phyloP scores from a whole-genome alignment of 2,113 vertebrate species.

The Zosterops pallidus region DNA sequence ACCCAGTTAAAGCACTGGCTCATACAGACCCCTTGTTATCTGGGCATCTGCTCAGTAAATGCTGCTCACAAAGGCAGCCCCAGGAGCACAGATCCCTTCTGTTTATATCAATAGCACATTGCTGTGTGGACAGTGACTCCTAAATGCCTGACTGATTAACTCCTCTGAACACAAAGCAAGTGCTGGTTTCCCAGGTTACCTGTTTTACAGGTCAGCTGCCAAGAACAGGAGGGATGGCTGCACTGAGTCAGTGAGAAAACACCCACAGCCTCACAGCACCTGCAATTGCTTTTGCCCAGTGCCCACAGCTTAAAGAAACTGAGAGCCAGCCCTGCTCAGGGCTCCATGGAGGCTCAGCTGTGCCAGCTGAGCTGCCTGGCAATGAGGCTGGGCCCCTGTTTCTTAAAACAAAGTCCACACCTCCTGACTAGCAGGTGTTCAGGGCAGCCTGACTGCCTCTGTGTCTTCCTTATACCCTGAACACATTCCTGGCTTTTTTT shows the following conservation, averaged over 20 bases:
- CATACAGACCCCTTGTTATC: not conserved
- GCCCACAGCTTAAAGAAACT: not conserved
- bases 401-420: not conserved
- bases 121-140: not conserved
- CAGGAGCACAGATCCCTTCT: not conserved
- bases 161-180: not conserved
- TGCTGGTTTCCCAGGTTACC: not conserved
- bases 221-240: not conserved
- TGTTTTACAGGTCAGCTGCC: not conserved
- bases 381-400: not conserved
- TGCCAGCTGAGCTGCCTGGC: not conserved
- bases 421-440: not conserved
- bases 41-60: not conserved
- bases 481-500: not conserved
- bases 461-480: not conserved
- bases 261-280: not conserved
- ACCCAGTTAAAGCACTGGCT: not conserved
- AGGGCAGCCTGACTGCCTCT: not conserved
- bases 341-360: not conserved
- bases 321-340: not conserved
- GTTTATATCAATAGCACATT: not conserved
- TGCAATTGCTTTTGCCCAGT: not conserved
- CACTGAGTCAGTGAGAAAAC: not conserved
- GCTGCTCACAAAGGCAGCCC: slow-evolving; percentile 2
- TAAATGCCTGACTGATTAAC: not conserved